These are phyloP conservation scores for Coenobita brevimanus DNA, from an alignment of 1,140 invertebrate species.

Conservation along the genomic window DNA sequence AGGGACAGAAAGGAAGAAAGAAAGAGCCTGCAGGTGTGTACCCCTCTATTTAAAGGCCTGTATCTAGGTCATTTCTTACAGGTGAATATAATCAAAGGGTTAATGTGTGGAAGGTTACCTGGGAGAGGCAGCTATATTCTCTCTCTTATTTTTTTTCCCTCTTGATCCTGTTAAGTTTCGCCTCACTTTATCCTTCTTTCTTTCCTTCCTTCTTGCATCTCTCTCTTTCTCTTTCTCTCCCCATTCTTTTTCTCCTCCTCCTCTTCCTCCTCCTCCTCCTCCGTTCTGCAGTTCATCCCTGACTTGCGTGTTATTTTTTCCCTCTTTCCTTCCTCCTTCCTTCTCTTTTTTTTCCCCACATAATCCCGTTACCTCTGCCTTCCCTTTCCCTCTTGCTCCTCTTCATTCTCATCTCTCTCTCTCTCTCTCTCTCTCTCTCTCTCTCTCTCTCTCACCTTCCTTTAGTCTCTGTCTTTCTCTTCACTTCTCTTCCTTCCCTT, in stretches of 20 bases:
- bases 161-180: background rate
- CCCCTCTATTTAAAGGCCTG: too few relatives aligned
- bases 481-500: background rate
- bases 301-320: background rate
- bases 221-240: background rate
- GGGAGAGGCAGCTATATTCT: background rate
- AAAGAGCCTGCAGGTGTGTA: too few relatives aligned
- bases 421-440: conserved; percentile 1
- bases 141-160: background rate
- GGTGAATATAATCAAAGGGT: background rate
- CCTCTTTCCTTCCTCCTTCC: conserved; percentile 1
- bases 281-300: background rate
- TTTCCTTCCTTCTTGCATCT: background rate
- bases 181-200: background rate
- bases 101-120: background rate
- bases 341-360: too few relatives aligned
- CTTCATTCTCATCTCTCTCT: background rate
- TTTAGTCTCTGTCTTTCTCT: background rate
- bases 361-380: background rate
- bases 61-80: too few relatives aligned
- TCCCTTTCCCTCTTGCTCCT: background rate
- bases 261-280: too few relatives aligned
- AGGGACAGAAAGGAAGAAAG: too few relatives aligned
- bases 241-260: background rate
- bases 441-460: background rate